These are phyloP conservation scores for Brachyopa scutellaris DNA, from an alignment of 2,888 invertebrate species.

Conservation along the genomic window DNA sequence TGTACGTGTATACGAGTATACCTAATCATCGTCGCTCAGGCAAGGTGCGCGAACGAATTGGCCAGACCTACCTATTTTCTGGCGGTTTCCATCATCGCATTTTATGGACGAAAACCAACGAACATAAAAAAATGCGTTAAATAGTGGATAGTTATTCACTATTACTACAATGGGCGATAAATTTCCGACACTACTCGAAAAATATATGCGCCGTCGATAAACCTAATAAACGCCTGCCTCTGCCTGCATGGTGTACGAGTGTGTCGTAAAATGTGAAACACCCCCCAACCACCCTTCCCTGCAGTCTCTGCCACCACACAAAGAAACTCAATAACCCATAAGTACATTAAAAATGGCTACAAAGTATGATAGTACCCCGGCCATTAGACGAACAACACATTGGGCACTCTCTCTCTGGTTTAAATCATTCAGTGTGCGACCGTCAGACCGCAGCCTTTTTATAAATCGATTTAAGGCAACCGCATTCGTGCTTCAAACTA, in stretches of 20 bases:
- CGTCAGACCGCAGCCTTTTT: conserved; percentile 66
- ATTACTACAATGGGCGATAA: conserved; percentile 73
- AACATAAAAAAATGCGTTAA: conserved; percentile 72
- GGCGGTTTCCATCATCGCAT: conserved; percentile 67
- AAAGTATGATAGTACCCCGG: conserved; percentile 48
- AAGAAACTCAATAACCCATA: conserved; percentile 64
- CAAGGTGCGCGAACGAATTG: conserved; percentile 56
- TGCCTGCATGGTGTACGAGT: conserved; percentile 45
- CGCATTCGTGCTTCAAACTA: conserved; percentile 61
- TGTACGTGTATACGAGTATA: background rate
- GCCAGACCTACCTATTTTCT: conserved; percentile 67
- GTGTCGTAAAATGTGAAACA: conserved; percentile 48
- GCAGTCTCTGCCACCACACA: conserved; percentile 15
- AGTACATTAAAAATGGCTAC: conserved; percentile 67
- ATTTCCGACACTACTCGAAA: conserved; percentile 57
- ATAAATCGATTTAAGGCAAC: conserved; percentile 70
- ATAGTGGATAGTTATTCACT: conserved; percentile 72
- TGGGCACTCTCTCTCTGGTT: conserved; percentile 49
- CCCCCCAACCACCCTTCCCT: conserved; percentile 33
- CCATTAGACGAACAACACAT: conserved; percentile 64
- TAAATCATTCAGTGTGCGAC: conserved; percentile 52
- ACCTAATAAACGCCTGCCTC: conserved; percentile 61
- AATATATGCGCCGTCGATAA: conserved; percentile 59
- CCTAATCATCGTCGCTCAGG: background rate
- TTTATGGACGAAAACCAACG: conserved; percentile 70